These are phyloP conservation scores for Nibea albiflora DNA, from an alignment of 2,113 vertebrate genomes.

Conservation along the genomic window DNA sequence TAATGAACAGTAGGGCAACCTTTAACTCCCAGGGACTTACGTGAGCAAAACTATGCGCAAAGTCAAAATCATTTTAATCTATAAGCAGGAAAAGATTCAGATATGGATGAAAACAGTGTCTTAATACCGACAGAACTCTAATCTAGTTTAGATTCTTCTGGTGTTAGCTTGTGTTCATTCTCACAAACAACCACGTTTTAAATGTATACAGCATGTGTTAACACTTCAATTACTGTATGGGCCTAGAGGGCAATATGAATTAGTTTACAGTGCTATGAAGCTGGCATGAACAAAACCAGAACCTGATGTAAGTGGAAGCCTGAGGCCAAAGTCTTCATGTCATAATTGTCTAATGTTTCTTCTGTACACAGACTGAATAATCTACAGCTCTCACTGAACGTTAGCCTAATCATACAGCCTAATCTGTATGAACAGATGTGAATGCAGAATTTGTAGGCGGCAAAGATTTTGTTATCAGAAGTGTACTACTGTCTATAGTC, in stretches of 20 bases:
- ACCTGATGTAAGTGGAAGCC: neutral
- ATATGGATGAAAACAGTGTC: neutral
- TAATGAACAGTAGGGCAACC: neutral
- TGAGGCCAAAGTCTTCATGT: neutral
- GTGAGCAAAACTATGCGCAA: neutral
- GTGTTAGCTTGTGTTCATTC: neutral
- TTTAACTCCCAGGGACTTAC: neutral
- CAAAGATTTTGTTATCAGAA: no score
- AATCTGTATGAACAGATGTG: no score
- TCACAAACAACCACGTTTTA: neutral
- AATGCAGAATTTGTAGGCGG: no score
- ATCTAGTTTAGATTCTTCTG: neutral
- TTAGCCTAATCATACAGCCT: no score
- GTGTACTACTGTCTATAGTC: no score
- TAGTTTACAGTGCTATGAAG: neutral
- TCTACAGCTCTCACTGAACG: no score
- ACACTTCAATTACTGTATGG: neutral
- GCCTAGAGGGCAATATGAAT: neutral
- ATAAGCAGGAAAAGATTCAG: neutral
- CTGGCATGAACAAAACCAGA: neutral
- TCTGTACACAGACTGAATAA: neutral
- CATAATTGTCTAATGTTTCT: neutral
- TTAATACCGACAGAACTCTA: neutral
- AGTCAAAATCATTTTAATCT: neutral
- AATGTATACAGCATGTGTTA: neutral